These are phyloP conservation scores for Diorhabda carinulata DNA, from an alignment of 1,140 invertebrate species.

Conservation along the genomic window DNA sequence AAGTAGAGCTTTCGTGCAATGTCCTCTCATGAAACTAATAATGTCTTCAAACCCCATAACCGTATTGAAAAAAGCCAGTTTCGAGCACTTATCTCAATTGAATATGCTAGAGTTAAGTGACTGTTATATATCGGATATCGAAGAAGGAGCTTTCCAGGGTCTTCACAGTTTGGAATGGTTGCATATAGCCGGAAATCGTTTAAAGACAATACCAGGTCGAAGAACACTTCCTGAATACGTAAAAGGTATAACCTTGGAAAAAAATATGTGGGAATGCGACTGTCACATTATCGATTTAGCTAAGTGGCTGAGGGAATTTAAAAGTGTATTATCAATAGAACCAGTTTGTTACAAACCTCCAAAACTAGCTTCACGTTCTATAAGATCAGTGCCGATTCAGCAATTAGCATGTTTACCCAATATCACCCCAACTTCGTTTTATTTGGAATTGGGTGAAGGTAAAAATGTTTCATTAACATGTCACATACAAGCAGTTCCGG, in stretches of 20 bases:
- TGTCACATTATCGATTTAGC: conserved; percentile 74
- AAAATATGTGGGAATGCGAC: conserved; percentile 87
- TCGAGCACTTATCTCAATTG: conserved; percentile 68
- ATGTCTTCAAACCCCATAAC: conserved; percentile 78
- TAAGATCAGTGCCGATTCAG: conserved; percentile 63
- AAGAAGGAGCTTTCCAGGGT: conserved; percentile 73
- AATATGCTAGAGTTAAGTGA: conserved; percentile 77
- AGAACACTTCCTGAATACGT: conserved; percentile 68
- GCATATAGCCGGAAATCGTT: conserved; percentile 74
- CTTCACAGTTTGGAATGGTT: conserved; percentile 79
- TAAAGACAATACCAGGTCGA: conserved; percentile 65
- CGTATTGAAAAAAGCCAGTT: conserved; percentile 67
- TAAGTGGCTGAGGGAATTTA: conserved; percentile 71
- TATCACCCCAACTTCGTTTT: conserved; percentile 65
- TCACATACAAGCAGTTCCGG: conserved; percentile 71
- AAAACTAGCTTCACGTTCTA: conserved; percentile 60
- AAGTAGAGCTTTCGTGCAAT: conserved; percentile 70
- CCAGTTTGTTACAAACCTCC: conserved; percentile 71
- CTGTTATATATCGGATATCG: conserved; percentile 72
- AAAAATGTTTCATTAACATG: conserved; percentile 76
- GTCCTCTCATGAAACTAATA: conserved; percentile 75
- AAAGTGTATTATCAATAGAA: conserved; percentile 64
- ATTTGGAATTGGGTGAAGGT: conserved; percentile 71
- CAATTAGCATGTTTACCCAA: conserved; percentile 81
- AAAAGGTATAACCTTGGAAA: conserved; percentile 74